A percentile compares a stretch with the other conserved stretches of the same genome.
These are phyloP conservation scores for Umimayanthus kanabou DNA, from an alignment of 92 coral and sea anemone genomes.

Conservation along the genomic window DNA sequence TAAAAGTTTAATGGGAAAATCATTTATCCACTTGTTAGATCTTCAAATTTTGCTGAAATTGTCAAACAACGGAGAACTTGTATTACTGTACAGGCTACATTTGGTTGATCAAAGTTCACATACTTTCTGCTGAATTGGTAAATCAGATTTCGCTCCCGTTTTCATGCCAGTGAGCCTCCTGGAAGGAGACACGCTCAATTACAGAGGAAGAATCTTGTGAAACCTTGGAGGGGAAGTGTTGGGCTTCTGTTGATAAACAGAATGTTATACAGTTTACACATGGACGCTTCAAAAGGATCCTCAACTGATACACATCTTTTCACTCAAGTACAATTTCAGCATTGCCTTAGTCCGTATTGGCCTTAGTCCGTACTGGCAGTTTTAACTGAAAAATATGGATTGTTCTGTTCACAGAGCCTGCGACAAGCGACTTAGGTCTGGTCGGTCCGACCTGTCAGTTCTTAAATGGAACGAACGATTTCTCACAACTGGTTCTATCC, in stretches of 20 bases:
- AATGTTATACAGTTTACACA: not conserved
- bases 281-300: not conserved
- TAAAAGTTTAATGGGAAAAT: not conserved
- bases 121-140: not conserved
- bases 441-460: too few relatives aligned
- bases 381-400: too few relatives aligned
- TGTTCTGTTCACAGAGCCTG: too few relatives aligned
- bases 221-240: conserved; percentile 17
- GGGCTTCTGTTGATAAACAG: conserved; percentile 1
- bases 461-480: too few relatives aligned
- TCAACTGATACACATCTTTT: too few relatives aligned
- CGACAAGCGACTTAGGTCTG: too few relatives aligned
- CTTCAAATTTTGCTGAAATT: too few relatives aligned
- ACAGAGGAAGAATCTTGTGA: conserved; percentile 7
- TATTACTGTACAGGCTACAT: not conserved
- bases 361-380: too few relatives aligned
- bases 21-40: not conserved
- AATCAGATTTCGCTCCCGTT: conserved; percentile 5
- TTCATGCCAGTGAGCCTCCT: conserved; percentile 12
- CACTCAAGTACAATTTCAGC: too few relatives aligned
- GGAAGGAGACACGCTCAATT: not conserved
- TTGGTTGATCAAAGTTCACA: not conserved
- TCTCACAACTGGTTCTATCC: too few relatives aligned
- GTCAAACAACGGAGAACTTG: not conserved
- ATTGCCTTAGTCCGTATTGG: too few relatives aligned